phyloP scores from a whole-genome alignment of 2,113 vertebrate species.

The Panthera uncia region DNA sequence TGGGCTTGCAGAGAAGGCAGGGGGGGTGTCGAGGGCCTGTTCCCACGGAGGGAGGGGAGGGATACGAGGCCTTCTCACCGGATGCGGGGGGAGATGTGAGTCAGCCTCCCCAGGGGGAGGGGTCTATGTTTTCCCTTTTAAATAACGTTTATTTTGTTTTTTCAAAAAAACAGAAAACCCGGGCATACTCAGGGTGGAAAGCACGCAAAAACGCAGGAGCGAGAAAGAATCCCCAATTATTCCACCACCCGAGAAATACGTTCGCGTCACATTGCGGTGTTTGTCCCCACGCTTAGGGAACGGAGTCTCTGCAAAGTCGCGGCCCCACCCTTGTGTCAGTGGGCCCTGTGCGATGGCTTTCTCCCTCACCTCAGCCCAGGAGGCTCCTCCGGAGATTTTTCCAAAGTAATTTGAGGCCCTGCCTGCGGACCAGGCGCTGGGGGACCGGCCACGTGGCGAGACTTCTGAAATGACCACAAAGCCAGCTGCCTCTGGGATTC shows the following conservation, averaged over 20 bases:
- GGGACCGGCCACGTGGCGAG: neutral
- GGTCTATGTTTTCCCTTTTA: neutral
- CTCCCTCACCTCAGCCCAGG: too few species aligned
- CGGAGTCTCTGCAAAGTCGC: neutral
- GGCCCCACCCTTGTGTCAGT: rapidly evolving
- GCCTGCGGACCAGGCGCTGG: neutral
- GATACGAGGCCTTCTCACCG: too few species aligned
- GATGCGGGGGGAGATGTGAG: rapidly evolving
- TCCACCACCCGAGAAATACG: neutral
- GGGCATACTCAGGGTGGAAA: neutral
- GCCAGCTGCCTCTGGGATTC: neutral
- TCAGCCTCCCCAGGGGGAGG: neutral
- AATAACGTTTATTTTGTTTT: neutral
- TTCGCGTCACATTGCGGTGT: neutral
- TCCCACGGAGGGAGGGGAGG: neutral
- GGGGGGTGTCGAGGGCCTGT: neutral
- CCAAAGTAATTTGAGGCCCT: neutral
- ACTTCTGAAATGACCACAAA: neutral
- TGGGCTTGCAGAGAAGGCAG: neutral
- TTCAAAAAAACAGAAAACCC: neutral
- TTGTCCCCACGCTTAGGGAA: neutral
- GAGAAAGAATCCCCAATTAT: neutral
- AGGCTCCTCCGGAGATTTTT: neutral
- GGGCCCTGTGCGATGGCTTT: neutral
- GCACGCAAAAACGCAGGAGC: neutral